phyloP scores from a whole-genome alignment of 1,140 invertebrate species.

The Tetragnatha versicolor region DNA sequence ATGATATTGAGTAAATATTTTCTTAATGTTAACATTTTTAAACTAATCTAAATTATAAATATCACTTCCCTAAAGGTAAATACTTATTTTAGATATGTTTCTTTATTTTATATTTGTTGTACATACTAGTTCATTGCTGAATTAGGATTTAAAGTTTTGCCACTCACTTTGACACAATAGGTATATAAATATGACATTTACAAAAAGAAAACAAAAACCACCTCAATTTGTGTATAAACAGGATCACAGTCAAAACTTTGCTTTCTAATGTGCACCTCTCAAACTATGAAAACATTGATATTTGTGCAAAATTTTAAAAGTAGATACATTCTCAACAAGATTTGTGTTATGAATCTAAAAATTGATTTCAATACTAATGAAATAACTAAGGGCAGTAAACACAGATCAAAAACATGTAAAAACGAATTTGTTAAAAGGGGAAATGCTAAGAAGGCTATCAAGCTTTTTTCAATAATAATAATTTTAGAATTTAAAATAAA shows the following conservation, averaged over 20 bases:
- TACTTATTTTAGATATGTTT: too few relatives aligned
- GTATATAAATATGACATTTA: neutral
- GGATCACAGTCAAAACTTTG: constrained; percentile 15
- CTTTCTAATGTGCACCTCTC: constrained; percentile 5
- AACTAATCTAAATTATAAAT: too few relatives aligned
- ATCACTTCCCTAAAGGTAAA: too few relatives aligned
- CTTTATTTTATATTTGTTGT: too few relatives aligned
- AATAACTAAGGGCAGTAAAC: neutral
- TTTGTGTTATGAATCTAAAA: too few relatives aligned
- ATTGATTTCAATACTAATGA: neutral
- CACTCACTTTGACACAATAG: too few relatives aligned
- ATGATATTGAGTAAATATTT: too few relatives aligned
- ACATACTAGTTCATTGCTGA: too few relatives aligned
- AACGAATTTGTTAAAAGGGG: neutral
- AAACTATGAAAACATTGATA: neutral
- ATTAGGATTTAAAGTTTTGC: too few relatives aligned
- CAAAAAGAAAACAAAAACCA: neutral
- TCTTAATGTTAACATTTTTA: too few relatives aligned
- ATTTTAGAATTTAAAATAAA: neutral
- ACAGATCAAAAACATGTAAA: neutral
- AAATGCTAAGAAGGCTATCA: neutral
- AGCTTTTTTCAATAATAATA: neutral
- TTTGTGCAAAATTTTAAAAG: constrained; percentile 11
- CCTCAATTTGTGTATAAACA: neutral
- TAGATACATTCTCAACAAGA: too few relatives aligned